These are phyloP conservation scores for Tetramorium alpestre DNA, from an alignment of 1,140 invertebrate genomes.

Conservation along the genomic window DNA sequence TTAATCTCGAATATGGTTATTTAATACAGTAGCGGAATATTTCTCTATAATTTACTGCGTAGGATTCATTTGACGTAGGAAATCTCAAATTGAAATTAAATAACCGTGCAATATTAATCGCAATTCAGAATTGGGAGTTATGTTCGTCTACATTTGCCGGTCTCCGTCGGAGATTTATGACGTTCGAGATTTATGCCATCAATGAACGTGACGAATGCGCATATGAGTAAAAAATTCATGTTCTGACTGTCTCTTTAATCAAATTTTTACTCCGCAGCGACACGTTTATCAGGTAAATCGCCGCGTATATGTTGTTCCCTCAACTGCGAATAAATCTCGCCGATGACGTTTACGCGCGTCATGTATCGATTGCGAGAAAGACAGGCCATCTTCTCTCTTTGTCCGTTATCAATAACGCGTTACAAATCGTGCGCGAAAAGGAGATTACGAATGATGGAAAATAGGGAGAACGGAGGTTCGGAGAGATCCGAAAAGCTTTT, in stretches of 20 bases:
- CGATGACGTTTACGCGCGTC: constrained; percentile 39
- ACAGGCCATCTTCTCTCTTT: constrained; percentile 29
- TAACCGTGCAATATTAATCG: constrained; percentile 25
- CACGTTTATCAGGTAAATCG: constrained; percentile 44
- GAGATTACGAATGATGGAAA: constrained; percentile 19
- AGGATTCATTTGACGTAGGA: background rate
- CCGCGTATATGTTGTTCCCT: constrained; percentile 14
- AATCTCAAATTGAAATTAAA: constrained; percentile 10
- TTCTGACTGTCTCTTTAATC: constrained; percentile 20
- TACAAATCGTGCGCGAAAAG: constrained; percentile 31
- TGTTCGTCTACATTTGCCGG: background rate
- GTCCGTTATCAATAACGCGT: constrained; percentile 26
- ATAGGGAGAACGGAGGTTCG: background rate
- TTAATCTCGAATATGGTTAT: background rate
- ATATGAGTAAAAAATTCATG: constrained; percentile 6
- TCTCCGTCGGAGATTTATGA: background rate
- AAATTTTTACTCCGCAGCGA: constrained; percentile 39
- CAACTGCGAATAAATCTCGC: constrained; percentile 44
- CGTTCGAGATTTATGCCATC: background rate
- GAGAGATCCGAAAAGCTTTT: constrained; percentile 54
- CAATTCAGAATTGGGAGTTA: constrained; percentile 3
- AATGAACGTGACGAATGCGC: constrained; percentile 17
- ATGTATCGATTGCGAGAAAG: constrained; percentile 48
- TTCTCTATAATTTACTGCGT: background rate
- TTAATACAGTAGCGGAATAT: background rate